Conservation (phyloP, 1,140 invertebrate species). For the Atopsyche davidsoni region DNA sequence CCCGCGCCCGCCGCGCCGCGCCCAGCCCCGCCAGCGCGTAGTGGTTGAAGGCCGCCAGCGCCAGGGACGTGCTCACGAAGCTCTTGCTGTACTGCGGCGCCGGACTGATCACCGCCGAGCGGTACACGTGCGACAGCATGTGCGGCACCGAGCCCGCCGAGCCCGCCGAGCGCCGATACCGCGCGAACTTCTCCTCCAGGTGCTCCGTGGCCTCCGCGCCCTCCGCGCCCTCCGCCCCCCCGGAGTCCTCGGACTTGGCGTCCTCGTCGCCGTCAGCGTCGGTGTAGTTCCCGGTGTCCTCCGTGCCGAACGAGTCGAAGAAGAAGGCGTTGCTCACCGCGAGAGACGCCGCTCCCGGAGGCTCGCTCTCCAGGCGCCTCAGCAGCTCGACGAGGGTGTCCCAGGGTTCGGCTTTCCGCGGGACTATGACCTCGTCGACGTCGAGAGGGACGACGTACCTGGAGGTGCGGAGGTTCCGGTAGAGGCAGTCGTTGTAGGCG, state of each 20-base stretch:
- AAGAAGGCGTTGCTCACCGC: slow-evolving; percentile 62
- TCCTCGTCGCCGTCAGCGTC: slow-evolving; percentile 29
- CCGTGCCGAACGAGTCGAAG: slow-evolving; percentile 42
- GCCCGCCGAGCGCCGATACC: too few relatives aligned
- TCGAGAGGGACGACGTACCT: slow-evolving; percentile 63
- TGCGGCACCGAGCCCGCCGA: slow-evolving; percentile 37
- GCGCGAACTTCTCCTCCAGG: slow-evolving; percentile 33
- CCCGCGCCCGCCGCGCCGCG: slow-evolving; percentile 24
- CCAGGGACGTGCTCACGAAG: slow-evolving; percentile 58
- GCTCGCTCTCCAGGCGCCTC: slow-evolving; percentile 40
- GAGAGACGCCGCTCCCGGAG: slow-evolving; percentile 50
- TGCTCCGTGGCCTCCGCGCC: slow-evolving; percentile 25
- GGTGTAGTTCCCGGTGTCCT: slow-evolving; percentile 27
- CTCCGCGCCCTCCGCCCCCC: slow-evolving; percentile 32
- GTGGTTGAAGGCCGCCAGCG: slow-evolving; percentile 68
- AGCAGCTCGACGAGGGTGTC: slow-evolving; percentile 42
- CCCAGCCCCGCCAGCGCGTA: slow-evolving; percentile 59
- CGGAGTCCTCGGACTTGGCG: slow-evolving; percentile 38
- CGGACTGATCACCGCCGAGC: slow-evolving; percentile 54
- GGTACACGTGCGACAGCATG: slow-evolving; percentile 40
- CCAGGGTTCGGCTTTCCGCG: slow-evolving; percentile 53
- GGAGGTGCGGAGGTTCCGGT: slow-evolving; percentile 57
- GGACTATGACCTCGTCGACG: slow-evolving; percentile 65
- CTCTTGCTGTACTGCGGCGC: slow-evolving; percentile 65
- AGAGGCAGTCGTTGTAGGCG: slow-evolving; percentile 70